Percentiles rank a stretch among this genome's conserved stretches.
Conservation (phyloP, 1,140 invertebrate species). For the Nixonia krombeini region DNA sequence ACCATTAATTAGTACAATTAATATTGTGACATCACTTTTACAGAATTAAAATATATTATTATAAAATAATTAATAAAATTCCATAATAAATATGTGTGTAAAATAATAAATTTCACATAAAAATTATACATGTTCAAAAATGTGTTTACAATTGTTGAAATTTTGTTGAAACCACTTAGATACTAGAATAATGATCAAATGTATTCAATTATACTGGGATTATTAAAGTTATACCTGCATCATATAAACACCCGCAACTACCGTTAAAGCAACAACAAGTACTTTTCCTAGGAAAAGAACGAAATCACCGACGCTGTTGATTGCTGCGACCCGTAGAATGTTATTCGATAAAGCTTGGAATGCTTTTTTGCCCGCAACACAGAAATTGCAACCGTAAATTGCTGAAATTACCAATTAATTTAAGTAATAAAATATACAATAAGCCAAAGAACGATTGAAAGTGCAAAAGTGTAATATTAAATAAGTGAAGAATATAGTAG, state of each 20-base stretch:
- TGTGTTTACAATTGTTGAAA: too few species aligned
- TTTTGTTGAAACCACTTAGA: too few species aligned
- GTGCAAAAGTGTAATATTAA: too few species aligned
- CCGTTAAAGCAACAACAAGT: slow-evolving; percentile 77
- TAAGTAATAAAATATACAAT: slow-evolving; percentile 8
- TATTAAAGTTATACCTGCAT: slow-evolving; percentile 76
- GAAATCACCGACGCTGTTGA: slow-evolving; percentile 86
- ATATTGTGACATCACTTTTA: too few species aligned
- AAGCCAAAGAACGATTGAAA: neutral
- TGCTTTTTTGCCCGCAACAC: slow-evolving; percentile 76
- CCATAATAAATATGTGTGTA: too few species aligned
- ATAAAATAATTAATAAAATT: too few species aligned
- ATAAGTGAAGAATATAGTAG: too few species aligned
- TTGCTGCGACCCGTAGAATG: slow-evolving; percentile 79
- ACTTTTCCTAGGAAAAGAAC: slow-evolving; percentile 83
- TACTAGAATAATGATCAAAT: slow-evolving; percentile 6
- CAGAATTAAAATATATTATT: too few species aligned
- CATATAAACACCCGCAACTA: slow-evolving; percentile 75
- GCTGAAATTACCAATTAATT: slow-evolving; percentile 69
- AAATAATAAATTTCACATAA: too few species aligned
- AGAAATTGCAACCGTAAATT: slow-evolving; percentile 81
- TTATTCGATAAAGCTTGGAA: slow-evolving; percentile 76
- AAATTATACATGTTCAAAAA: too few species aligned
- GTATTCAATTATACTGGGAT: too few species aligned
- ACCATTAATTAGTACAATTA: too few species aligned